Conservation (phyloP, 2,113 vertebrate species). For the Callithrix jacchus region DNA sequence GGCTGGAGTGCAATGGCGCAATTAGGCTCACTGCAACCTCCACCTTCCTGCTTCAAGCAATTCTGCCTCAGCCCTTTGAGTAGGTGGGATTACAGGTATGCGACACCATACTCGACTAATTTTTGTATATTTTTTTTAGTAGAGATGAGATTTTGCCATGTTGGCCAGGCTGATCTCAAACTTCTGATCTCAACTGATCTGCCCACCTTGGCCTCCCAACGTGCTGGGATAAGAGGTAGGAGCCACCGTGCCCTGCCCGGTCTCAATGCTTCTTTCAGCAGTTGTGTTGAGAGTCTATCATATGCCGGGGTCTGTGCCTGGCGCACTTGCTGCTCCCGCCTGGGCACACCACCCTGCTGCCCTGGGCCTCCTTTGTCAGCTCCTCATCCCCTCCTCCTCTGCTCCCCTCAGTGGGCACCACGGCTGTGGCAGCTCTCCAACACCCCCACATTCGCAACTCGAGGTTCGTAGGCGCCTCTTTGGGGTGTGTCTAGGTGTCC, state of each 20-base stretch:
- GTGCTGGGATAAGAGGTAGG: too few relatives aligned
- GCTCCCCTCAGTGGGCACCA: background rate
- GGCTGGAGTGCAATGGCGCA: too few relatives aligned
- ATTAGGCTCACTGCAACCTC: too few relatives aligned
- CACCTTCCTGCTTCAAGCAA: too few relatives aligned
- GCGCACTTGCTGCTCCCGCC: rapidly evolving
- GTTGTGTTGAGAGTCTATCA: background rate
- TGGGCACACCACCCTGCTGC: background rate
- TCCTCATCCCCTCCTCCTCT: background rate
- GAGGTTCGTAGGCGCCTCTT: background rate
- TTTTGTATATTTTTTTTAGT: too few relatives aligned
- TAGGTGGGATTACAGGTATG: too few relatives aligned
- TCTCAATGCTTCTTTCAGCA: background rate
- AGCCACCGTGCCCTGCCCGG: background rate
- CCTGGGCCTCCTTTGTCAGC: background rate
- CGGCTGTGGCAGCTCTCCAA: background rate
- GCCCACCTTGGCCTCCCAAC: too few relatives aligned
- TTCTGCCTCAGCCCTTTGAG: too few relatives aligned
- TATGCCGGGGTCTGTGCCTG: rapidly evolving
- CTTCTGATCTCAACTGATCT: too few relatives aligned
- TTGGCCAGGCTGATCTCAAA: too few relatives aligned
- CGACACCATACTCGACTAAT: too few relatives aligned
- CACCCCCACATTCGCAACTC: background rate
- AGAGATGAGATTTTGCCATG: too few relatives aligned
- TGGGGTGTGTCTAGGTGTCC: background rate